Percentiles rank a stretch among this genome's conserved stretches.
These are phyloP conservation scores for Tenebrio molitor DNA, from an alignment of 1,140 invertebrate species.

Conservation along the genomic window DNA sequence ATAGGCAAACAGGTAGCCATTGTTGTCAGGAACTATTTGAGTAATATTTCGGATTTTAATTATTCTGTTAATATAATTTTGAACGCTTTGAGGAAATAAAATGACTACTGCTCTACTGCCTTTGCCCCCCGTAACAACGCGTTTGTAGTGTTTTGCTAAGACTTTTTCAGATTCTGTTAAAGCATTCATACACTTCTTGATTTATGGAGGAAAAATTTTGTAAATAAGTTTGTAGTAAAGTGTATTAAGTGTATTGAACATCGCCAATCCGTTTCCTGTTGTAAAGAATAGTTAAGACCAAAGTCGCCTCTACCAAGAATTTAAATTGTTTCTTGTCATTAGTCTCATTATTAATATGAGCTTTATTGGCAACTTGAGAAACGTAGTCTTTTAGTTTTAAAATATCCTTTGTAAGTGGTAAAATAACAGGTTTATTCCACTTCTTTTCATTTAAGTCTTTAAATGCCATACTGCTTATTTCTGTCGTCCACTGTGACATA, in stretches of 20 bases:
- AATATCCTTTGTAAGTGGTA: slow-evolving; percentile 53
- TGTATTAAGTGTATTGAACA: slow-evolving; percentile 58
- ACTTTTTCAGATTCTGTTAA: slow-evolving; percentile 46
- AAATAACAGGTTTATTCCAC: slow-evolving; percentile 50
- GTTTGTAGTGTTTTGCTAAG: slow-evolving; percentile 49
- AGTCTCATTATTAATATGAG: slow-evolving; percentile 5
- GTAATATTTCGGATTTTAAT: slow-evolving; percentile 36
- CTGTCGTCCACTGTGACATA: slow-evolving; percentile 53
- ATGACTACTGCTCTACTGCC: slow-evolving; percentile 51
- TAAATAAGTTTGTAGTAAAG: slow-evolving; percentile 36
- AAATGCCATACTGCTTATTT: slow-evolving; percentile 50
- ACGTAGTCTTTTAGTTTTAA: slow-evolving; percentile 52
- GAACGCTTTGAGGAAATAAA: slow-evolving; percentile 48
- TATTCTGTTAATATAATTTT: slow-evolving; percentile 44
- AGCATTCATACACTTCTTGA: slow-evolving; percentile 45
- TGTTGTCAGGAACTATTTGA: slow-evolving; percentile 5
- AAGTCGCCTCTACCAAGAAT: slow-evolving; percentile 43
- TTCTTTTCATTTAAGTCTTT: slow-evolving; percentile 52
- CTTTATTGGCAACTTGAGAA: slow-evolving; percentile 40
- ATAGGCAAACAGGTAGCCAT: slow-evolving; percentile 46
- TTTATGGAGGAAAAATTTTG: slow-evolving; percentile 45
- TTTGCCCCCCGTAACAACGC: slow-evolving; percentile 54
- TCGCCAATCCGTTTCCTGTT: slow-evolving; percentile 57
- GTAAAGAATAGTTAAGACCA: slow-evolving; percentile 53
- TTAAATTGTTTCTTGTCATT: slow-evolving; percentile 50